Conservation (phyloP, 2,113 vertebrate genomes). For the Oxyruncus cristatus region DNA sequence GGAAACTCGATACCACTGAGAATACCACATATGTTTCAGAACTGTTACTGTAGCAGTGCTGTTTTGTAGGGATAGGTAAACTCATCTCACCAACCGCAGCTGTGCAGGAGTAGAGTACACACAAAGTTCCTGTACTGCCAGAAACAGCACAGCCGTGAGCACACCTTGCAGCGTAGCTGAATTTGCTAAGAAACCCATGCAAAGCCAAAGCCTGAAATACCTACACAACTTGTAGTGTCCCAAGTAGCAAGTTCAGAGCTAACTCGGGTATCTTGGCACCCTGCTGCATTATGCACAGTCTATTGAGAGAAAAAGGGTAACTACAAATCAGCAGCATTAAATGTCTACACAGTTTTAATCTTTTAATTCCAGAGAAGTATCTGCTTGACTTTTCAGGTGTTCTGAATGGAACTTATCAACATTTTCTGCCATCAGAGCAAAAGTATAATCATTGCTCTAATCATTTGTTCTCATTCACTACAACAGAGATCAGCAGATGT, state of each 20-base stretch:
- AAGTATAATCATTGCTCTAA: not conserved
- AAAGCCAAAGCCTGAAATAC: not conserved
- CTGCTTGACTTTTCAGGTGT: not conserved
- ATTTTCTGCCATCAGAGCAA: not conserved
- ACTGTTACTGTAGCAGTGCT: not conserved
- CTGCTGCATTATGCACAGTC: not conserved
- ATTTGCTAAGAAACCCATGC: not conserved
- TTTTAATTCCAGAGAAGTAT: not conserved
- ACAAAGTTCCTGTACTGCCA: not conserved
- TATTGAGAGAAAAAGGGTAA: not conserved
- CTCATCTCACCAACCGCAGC: not conserved
- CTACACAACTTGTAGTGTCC: not conserved
- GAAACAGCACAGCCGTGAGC: not conserved
- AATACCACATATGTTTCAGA: not conserved
- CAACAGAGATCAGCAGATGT: not conserved
- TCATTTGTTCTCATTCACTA: not conserved
- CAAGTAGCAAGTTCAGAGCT: not conserved
- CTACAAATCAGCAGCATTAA: not conserved
- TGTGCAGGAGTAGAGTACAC: not conserved
- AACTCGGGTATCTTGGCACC: not conserved
- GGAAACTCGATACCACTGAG: not conserved
- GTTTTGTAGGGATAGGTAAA: not conserved
- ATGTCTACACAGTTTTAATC: not conserved
- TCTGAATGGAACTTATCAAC: not conserved
- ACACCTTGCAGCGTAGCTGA: not conserved